phyloP scores from a whole-genome alignment of 2,888 invertebrate species.

The Caenorhabditis imperialis region DNA sequence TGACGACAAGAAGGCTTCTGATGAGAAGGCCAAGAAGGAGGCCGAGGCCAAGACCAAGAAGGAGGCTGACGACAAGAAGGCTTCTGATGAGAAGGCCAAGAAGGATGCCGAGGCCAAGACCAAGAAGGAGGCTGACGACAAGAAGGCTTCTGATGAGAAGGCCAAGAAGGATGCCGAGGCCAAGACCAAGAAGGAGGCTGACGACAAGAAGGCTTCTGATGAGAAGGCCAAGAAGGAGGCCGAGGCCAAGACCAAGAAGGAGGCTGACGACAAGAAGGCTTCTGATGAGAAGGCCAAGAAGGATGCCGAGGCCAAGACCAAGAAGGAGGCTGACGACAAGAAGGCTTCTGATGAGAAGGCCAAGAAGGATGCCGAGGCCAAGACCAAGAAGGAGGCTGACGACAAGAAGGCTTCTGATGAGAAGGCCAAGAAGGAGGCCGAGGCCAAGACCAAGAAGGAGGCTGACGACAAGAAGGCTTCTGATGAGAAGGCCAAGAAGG shows the following conservation, averaged over 20 bases:
- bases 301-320: too few species aligned
- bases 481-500: too few species aligned
- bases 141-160: constrained; percentile 32
- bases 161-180: constrained; percentile 27
- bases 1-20: constrained; percentile 15
- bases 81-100: neutral
- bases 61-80: constrained; percentile 12
- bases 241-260: too few species aligned
- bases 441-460: constrained; percentile 7
- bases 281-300: too few species aligned
- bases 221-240: too few species aligned
- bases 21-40: constrained; percentile 17
- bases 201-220: too few species aligned
- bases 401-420: constrained; percentile 9
- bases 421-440: constrained; percentile 11
- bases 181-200: constrained; percentile 16
- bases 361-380: too few species aligned
- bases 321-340: too few species aligned
- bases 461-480: neutral
- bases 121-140: constrained; percentile 24
- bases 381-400: neutral
- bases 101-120: constrained; percentile 36
- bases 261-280: too few species aligned
- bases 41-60: constrained; percentile 8
- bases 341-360: too few species aligned